These are phyloP conservation scores for Pachyuromys duprasi DNA, from an alignment of 2,797 vertebrate species.

Conservation along the genomic window DNA sequence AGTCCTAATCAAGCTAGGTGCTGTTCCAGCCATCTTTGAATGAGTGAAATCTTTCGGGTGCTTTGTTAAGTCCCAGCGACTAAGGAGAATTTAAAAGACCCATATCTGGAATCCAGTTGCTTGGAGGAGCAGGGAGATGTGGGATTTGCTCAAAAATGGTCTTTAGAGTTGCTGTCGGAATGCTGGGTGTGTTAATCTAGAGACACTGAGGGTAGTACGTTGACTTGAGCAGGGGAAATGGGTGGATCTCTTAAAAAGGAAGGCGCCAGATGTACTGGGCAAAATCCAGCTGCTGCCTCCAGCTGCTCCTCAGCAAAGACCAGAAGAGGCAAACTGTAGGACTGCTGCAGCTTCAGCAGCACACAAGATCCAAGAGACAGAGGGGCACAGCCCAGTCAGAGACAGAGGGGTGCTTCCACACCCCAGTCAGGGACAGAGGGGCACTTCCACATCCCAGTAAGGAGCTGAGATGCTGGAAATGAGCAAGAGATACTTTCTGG, in stretches of 20 bases:
- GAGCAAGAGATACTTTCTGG: neutral
- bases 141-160: neutral
- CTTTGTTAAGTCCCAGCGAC: neutral
- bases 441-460: neutral
- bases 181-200: neutral
- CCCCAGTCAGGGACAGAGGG: no score
- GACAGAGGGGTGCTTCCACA: no score
- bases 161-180: neutral
- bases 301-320: neutral
- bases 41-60: neutral
- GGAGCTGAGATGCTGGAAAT: neutral
- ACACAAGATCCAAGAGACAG: neutral
- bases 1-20: neutral
- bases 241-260: neutral
- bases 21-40: neutral
- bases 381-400: neutral
- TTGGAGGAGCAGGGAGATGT: neutral
- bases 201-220: fast-evolving
- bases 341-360: no score
- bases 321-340: neutral
- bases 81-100: neutral
- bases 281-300: neutral
- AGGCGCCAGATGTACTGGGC: neutral
- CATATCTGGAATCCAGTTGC: neutral
- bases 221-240: neutral